Percentiles rank a stretch among this genome's conserved stretches.
Evolutionary conservation across 2,888 invertebrate genomes (phyloP).

Genomic region (Melipona beecheii): DNA sequence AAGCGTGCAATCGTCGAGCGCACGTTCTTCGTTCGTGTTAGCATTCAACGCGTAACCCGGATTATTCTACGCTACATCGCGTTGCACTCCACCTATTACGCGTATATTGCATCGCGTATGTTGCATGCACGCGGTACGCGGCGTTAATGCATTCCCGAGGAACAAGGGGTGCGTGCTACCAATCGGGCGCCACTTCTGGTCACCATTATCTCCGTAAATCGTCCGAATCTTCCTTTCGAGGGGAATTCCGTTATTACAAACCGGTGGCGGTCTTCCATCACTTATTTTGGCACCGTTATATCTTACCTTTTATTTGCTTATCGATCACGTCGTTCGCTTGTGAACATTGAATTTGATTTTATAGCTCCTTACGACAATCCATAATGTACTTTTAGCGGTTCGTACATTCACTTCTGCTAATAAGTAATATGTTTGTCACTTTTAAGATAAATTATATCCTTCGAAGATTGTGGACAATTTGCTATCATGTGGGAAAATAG

Average conservation of each 20-base stretch:
- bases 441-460: neutral
- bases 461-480: neutral
- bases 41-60: constrained; percentile 51
- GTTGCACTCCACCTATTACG: constrained; percentile 33
- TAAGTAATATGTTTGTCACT: neutral
- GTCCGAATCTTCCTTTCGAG: constrained; percentile 8
- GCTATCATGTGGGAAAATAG: too few species aligned
- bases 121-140: constrained; percentile 27
- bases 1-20: constrained; percentile 47
- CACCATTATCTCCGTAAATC: constrained; percentile 20
- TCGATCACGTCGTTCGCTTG: neutral
- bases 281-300: constrained; percentile 11
- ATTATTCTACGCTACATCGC: constrained; percentile 41
- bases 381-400: neutral
- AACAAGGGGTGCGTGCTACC: constrained; percentile 32
- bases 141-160: constrained; percentile 40
- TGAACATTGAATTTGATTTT: neutral
- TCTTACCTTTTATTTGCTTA: constrained; percentile 2
- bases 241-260: constrained; percentile 14
- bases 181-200: constrained; percentile 35
- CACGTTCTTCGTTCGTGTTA: constrained; percentile 50
- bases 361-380: neutral
- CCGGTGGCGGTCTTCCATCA: neutral
- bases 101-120: constrained; percentile 33
- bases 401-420: neutral